Evolutionary conservation across 2,113 vertebrate species (phyloP).

Genomic region (Argyrosomus japonicus): DNA sequence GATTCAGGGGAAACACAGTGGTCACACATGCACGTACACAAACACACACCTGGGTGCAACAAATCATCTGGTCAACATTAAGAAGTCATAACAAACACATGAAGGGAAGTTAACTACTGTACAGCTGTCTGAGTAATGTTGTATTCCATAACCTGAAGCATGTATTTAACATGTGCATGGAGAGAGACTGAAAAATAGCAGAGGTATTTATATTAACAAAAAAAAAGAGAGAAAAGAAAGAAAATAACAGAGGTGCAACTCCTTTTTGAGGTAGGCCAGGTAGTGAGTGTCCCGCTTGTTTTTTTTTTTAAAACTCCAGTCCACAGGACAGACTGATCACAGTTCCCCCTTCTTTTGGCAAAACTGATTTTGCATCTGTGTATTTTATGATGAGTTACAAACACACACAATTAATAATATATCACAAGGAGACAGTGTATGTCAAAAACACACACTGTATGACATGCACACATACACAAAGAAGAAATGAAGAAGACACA

Average conservation of each 20-base stretch:
- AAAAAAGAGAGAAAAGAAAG: no score
- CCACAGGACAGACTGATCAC: constrained; percentile 30
- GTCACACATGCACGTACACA: neutral
- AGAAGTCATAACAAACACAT: neutral
- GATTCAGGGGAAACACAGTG: neutral
- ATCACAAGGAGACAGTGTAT: neutral
- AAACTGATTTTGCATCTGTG: constrained; percentile 37
- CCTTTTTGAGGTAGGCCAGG: constrained; percentile 2
- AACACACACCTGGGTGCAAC: neutral
- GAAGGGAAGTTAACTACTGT: neutral
- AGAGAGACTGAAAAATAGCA: constrained; percentile 11
- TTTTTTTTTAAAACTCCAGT: neutral
- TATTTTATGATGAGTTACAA: constrained; percentile 4
- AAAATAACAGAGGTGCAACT: neutral
- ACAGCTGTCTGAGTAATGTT: neutral
- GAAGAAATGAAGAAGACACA: neutral
- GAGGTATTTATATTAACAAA: no score
- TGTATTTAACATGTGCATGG: neutral
- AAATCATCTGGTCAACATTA: neutral
- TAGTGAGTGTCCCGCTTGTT: neutral
- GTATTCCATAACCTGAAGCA: neutral
- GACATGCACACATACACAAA: neutral
- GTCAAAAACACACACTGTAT: neutral
- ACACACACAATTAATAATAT: neutral
- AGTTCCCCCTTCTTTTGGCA: neutral